Conservation (phyloP, 2,888 invertebrate species). For the Drosophila demipolita region DNA sequence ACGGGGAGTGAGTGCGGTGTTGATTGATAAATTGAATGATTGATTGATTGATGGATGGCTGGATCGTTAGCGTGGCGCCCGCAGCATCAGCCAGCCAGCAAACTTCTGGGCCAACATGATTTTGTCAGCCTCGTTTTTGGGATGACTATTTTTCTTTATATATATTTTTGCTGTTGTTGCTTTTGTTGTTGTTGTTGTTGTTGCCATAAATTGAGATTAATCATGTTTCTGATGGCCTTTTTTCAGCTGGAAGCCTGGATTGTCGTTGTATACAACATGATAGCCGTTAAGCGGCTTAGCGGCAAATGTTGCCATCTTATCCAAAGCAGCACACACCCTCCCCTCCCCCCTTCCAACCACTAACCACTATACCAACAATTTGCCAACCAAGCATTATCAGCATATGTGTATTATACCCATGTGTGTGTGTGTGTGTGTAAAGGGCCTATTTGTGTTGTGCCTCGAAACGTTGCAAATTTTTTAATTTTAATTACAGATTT, state of each 20-base stretch:
- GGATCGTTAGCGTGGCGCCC: conserved; percentile 64
- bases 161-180: conserved; percentile 11
- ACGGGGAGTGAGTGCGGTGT: conserved; percentile 8
- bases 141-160: conserved; percentile 2
- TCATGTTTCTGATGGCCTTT: conserved; percentile 68
- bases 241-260: conserved; percentile 29
- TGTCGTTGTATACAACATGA: conserved; percentile 63
- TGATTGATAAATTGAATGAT: conserved; percentile 69
- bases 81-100: conserved; percentile 4
- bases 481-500: conserved; percentile 15
- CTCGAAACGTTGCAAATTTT: conserved; percentile 38
- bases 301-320: conserved; percentile 33
- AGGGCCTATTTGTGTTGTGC: conserved; percentile 30
- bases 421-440: conserved; percentile 9
- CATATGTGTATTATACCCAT: neutral
- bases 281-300: conserved; percentile 78
- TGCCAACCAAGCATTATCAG: neutral
- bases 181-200: conserved; percentile 34
- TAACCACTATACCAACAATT: neutral
- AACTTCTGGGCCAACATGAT: conserved; percentile 31
- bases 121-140: conserved; percentile 24
- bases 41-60: conserved; percentile 51
- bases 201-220: conserved; percentile 78
- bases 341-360: neutral
- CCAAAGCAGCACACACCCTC: neutral